phyloP scores from a whole-genome alignment of 1,140 invertebrate genomes.

The Plectrocnemia conspersa region DNA sequence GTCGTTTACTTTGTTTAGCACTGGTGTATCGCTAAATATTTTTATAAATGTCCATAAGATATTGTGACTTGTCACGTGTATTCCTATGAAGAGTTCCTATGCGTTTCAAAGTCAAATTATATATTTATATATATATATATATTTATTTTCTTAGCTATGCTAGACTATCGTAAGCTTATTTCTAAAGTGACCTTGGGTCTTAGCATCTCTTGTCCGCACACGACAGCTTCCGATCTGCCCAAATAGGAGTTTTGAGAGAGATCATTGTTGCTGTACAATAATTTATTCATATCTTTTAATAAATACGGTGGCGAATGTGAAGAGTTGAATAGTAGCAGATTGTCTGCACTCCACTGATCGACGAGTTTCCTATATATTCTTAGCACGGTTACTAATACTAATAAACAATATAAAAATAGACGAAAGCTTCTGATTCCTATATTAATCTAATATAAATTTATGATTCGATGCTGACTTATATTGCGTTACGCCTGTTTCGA shows the following conservation, averaged over 20 bases:
- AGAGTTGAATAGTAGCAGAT: no score
- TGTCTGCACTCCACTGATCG: no score
- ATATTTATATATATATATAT: constrained; percentile 4
- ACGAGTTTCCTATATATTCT: constrained; percentile 2
- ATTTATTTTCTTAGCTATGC: background rate
- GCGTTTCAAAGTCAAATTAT: constrained; percentile 1
- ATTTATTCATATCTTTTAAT: constrained; percentile 32
- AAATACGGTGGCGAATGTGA: constrained; percentile 2
- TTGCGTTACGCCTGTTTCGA: constrained; percentile 6
- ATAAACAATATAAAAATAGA: constrained; percentile 6
- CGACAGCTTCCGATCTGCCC: constrained; percentile 18
- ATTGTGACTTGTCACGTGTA: background rate
- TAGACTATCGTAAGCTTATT: background rate
- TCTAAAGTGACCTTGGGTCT: background rate
- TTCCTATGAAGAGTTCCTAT: constrained; percentile 4
- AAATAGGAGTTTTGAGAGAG: constrained; percentile 33
- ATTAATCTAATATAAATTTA: no score
- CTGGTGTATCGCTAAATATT: background rate
- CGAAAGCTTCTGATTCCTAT: constrained; percentile 8
- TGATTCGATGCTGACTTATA: background rate
- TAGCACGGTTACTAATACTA: constrained; percentile 1
- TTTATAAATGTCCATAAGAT: background rate
- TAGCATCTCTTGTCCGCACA: constrained; percentile 15
- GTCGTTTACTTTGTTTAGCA: background rate
- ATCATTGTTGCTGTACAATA: constrained; percentile 23